Conservation (phyloP, 2,113 vertebrate genomes). For the Ammodytes marinus region DNA sequence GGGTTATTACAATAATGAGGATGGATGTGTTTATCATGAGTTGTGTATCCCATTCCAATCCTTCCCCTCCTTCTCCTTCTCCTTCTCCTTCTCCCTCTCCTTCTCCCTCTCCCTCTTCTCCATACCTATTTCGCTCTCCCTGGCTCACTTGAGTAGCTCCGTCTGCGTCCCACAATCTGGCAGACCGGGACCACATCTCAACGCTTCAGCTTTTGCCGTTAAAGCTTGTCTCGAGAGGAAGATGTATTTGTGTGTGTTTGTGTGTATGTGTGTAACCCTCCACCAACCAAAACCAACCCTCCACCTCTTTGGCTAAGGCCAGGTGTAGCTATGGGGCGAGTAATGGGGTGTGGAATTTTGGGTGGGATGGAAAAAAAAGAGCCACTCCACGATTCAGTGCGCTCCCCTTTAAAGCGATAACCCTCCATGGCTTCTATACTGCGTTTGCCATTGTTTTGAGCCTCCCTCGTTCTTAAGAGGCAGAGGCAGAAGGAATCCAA, state of each 20-base stretch:
- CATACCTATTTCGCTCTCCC: constrained; percentile 30
- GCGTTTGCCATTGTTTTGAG: constrained; percentile 63
- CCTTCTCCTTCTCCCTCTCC: constrained; percentile 30
- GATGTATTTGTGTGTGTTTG: constrained; percentile 36
- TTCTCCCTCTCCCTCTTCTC: constrained; percentile 51
- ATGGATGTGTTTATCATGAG: constrained; percentile 81
- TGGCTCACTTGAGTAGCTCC: constrained; percentile 62
- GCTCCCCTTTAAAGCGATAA: constrained; percentile 38
- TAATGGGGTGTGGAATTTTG: constrained; percentile 76
- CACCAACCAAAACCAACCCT: constrained; percentile 33
- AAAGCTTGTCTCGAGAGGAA: constrained; percentile 51
- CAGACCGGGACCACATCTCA: constrained; percentile 46
- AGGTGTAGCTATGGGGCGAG: constrained; percentile 52
- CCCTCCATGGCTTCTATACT: constrained; percentile 29
- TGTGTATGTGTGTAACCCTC: constrained; percentile 12
- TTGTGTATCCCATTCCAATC: constrained; percentile 69
- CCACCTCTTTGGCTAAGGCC: constrained; percentile 52
- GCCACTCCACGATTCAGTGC: constrained; percentile 54
- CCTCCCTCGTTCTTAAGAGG: constrained; percentile 33
- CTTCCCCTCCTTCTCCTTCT: constrained; percentile 16
- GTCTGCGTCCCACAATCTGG: constrained; percentile 53
- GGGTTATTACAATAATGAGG: constrained; percentile 80
- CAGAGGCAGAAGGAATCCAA: constrained; percentile 69
- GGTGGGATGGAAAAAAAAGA: constrained; percentile 49
- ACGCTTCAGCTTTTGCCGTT: constrained; percentile 26